Base-by-base conservation (phyloP, 2,113 vertebrate species). In the Caloenas nicobarica region DNA sequence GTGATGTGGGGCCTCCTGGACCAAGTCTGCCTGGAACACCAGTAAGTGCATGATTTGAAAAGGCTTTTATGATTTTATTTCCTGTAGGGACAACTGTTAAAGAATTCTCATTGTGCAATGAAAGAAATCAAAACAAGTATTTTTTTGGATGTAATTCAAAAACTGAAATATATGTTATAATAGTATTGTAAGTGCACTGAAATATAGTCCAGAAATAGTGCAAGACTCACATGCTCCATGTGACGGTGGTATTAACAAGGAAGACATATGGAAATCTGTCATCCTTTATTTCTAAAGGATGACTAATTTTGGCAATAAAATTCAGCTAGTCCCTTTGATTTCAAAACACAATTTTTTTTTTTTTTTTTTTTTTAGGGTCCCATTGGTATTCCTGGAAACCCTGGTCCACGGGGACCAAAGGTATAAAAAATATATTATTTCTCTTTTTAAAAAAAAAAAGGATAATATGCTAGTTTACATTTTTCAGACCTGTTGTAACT, bases 401-500 rank as follows among this genome's bases (percentile, higher is more conserved):
- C 98, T 94, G 99, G 99, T 58, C 98, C 99, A 77, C 98, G 99
- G 3, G 99, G 99, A 17, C 98, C 99, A 90, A 99, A 99, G 99
- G 99, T 99, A 98, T 53, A 94, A 64, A 54, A 76, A 74, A 69
- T 69, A 12, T 15, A 26, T 16, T 40, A 15, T 61, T 95, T 87
- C 9, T 90, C 11, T 89, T 84, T 34, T 31, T 64, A 61, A 56
- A 62, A 53, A 33, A 33, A 33, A 31, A 11, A 17, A 4, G 3
- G 9, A 18, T 69, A 34, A 51, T 58, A 21, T 5, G 5, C 21
- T 57, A 44, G 26, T 87, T 92, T 71, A 17, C 9, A 9, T 87
- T 85, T 46, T 91, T 79, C 31, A 54, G 34, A 46, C 26, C 15
- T 61, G 7, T n/a, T 81, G 26, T 97, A 54, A 97, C 60, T 22